Percentiles rank a stretch among this genome's conserved stretches.
Evolutionary conservation across 2,113 vertebrate genomes (phyloP).

Genomic region (Protobothrops mucrosquamatus): DNA sequence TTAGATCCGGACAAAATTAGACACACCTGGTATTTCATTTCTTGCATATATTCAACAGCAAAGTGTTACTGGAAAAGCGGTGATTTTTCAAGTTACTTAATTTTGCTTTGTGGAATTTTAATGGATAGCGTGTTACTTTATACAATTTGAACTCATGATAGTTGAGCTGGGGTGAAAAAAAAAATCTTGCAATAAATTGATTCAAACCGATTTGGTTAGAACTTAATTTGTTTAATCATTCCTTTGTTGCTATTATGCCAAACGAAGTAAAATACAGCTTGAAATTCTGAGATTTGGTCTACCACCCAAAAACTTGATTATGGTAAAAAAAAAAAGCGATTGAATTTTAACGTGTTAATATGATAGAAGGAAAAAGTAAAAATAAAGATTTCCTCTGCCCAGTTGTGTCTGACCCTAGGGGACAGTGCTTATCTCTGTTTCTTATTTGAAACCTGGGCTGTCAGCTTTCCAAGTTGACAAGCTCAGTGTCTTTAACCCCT

Average conservation of each 20-base stretch:
- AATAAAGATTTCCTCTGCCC: neutral
- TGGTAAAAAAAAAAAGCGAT: neutral
- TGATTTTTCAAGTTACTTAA: neutral
- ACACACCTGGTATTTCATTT: slow-evolving; percentile 27
- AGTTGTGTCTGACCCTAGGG: neutral
- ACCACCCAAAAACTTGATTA: neutral
- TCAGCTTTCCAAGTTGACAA: neutral
- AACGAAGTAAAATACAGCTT: neutral
- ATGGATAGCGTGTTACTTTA: slow-evolving; percentile 7
- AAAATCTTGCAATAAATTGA: slow-evolving; percentile 10
- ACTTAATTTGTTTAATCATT: neutral
- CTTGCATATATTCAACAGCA: slow-evolving; percentile 3
- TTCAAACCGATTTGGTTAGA: slow-evolving; percentile 11
- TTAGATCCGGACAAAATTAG: neutral
- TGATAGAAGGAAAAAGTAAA: neutral
- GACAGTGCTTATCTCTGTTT: neutral
- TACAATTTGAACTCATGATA: slow-evolving; percentile 22
- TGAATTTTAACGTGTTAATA: neutral
- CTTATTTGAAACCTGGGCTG: neutral
- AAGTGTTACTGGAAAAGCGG: neutral
- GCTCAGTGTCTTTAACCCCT: neutral
- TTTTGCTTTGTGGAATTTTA: slow-evolving; percentile 7
- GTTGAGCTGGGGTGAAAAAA: slow-evolving; percentile 27
- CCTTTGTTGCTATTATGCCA: neutral
- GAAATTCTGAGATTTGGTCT: neutral